phyloP scores from a whole-genome alignment of 2,113 vertebrate species.

The Phocoena phocoena region DNA sequence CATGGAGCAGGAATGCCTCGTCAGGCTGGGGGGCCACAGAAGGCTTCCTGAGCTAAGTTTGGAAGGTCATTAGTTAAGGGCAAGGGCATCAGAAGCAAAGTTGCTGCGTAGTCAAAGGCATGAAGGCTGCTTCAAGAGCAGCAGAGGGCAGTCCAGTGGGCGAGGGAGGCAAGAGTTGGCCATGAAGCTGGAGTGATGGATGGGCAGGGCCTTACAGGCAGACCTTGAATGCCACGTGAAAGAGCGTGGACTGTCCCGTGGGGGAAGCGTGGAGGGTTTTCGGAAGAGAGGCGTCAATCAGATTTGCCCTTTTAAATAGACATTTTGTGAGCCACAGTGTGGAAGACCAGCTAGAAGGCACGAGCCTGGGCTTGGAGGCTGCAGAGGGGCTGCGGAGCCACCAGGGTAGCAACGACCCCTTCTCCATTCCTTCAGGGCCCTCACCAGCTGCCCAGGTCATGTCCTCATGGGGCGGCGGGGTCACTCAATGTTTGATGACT shows the following conservation, averaged over 20 bases:
- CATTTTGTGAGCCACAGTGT: neutral
- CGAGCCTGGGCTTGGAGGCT: too few relatives aligned
- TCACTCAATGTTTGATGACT: neutral
- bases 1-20: fast-evolving
- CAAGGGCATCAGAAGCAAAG: neutral
- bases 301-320: neutral
- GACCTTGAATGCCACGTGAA: fast-evolving
- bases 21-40: too few relatives aligned
- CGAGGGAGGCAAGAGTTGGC: fast-evolving
- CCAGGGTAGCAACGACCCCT: too few relatives aligned
- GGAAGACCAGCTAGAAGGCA: neutral
- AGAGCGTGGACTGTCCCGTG: fast-evolving
- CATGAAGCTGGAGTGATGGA: neutral
- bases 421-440: neutral
- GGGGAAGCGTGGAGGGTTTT: neutral
- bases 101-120: neutral
- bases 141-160: neutral
- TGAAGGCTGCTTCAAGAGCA: neutral
- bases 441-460: fast-evolving
- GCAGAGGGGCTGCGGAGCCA: fast-evolving
- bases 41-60: neutral
- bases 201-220: neutral
- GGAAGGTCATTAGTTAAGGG: neutral
- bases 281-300: neutral
- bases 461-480: neutral